phyloP scores from a whole-genome alignment of 2,888 invertebrate genomes.

The Parnassius glacialis region DNA sequence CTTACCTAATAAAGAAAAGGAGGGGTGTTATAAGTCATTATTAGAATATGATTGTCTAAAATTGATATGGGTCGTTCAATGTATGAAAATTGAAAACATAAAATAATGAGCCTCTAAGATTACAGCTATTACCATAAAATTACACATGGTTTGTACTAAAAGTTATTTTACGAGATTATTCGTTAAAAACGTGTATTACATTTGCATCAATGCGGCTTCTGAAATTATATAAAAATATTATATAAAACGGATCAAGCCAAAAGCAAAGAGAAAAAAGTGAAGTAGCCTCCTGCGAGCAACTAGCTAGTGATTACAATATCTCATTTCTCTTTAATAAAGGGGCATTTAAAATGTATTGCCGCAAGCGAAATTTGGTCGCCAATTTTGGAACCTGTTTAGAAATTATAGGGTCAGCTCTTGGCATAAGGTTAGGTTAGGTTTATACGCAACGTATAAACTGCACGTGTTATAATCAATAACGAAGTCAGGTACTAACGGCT shows the following conservation, averaged over 20 bases:
- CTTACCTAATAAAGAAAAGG: too few relatives aligned
- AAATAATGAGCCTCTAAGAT: too few relatives aligned
- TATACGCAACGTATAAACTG: slow-evolving; percentile 28
- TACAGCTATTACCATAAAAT: too few relatives aligned
- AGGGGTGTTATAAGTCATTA: too few relatives aligned
- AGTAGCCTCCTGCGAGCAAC: slow-evolving; percentile 36
- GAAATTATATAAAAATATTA: slow-evolving; percentile 12
- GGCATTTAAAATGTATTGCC: slow-evolving; percentile 68
- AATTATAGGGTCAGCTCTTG: slow-evolving; percentile 73
- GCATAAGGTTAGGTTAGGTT: slow-evolving; percentile 53
- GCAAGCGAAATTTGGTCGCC: slow-evolving; percentile 67
- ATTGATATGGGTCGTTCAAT: too few relatives aligned
- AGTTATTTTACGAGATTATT: too few relatives aligned
- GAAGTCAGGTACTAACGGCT: not conserved
- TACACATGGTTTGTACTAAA: too few relatives aligned
- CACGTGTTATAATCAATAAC: slow-evolving; percentile 14
- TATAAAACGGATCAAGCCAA: slow-evolving; percentile 16
- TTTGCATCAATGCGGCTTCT: slow-evolving; percentile 9
- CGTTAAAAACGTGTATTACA: slow-evolving; percentile 3
- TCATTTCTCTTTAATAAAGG: slow-evolving; percentile 71
- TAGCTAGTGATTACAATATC: slow-evolving; percentile 71
- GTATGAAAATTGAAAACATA: too few relatives aligned
- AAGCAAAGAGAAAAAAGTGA: slow-evolving; percentile 22
- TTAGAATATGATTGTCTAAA: too few relatives aligned
- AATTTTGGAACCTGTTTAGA: slow-evolving; percentile 79